Conservation (phyloP, 2,888 invertebrate genomes). For the Aricia artaxerxes region DNA sequence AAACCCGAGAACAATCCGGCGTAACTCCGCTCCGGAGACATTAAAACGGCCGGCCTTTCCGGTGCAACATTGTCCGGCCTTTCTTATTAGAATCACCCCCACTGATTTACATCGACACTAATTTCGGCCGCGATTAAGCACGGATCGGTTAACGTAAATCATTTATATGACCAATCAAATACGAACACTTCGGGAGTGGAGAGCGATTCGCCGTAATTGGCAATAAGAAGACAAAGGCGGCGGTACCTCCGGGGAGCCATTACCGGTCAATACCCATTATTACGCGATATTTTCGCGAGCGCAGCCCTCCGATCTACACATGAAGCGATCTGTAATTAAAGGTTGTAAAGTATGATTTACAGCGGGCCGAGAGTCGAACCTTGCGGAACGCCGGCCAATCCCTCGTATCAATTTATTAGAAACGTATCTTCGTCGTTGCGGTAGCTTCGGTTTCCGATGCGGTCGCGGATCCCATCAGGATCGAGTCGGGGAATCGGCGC, state of each 20-base stretch:
- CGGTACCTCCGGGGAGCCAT: constrained; percentile 77
- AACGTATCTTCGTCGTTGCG: constrained; percentile 76
- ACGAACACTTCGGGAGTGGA: constrained; percentile 62
- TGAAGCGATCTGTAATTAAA: constrained; percentile 80
- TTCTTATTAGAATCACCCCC: constrained; percentile 57
- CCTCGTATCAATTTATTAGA: constrained; percentile 78
- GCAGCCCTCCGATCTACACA: constrained; percentile 75
- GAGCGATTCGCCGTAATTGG: constrained; percentile 79
- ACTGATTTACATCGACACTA: constrained; percentile 45
- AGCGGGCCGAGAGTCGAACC: constrained; percentile 70
- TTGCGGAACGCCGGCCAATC: constrained; percentile 72
- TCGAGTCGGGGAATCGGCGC: constrained; percentile 68
- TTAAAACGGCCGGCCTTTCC: constrained; percentile 80
- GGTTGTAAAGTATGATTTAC: constrained; percentile 80
- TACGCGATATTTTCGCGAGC: constrained; percentile 80
- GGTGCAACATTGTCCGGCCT: constrained; percentile 74
- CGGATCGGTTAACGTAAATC: constrained; percentile 59
- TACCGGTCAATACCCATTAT: constrained; percentile 80
- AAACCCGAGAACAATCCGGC: constrained; percentile 80
- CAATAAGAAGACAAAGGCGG: constrained; percentile 79
- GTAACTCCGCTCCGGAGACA: constrained; percentile 80
- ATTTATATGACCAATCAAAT: constrained; percentile 69
- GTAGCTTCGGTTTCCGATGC: constrained; percentile 72
- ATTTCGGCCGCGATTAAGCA: constrained; percentile 43
- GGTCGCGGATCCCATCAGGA: constrained; percentile 72